phyloP scores from a whole-genome alignment of 2,113 vertebrate genomes.

The Sphaerodactylus townsendi region DNA sequence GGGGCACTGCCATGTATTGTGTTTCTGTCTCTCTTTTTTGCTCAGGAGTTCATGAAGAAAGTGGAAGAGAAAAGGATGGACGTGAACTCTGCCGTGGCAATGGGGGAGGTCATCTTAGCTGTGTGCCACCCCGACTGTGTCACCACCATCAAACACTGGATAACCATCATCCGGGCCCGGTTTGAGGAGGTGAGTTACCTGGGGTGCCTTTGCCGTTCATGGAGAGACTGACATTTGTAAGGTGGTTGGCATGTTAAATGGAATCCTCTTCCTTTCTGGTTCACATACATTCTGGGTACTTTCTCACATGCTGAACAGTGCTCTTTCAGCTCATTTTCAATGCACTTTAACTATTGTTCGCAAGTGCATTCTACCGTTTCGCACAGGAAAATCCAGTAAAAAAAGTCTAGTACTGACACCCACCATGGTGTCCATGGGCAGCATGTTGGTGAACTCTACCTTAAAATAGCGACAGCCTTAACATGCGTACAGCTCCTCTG shows the following conservation, averaged over 20 bases:
- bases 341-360: too few species aligned
- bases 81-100: slow-evolving; percentile 87
- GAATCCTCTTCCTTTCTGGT: too few species aligned
- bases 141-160: slow-evolving; percentile 99
- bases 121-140: slow-evolving; percentile 94
- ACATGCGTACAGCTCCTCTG: not conserved
- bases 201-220: too few species aligned
- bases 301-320: too few species aligned
- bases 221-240: not conserved
- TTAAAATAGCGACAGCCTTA: too few species aligned
- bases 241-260: too few species aligned
- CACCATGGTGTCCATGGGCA: too few species aligned
- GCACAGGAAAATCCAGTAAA: too few species aligned
- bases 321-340: too few species aligned
- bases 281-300: not conserved
- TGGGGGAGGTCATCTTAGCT: slow-evolving; percentile 92
- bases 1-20: not conserved
- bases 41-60: slow-evolving; percentile 94
- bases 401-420: too few species aligned
- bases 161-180: slow-evolving; percentile 97
- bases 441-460: too few species aligned
- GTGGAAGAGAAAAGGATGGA: slow-evolving; percentile 92
- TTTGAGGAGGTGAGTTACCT: slow-evolving; percentile 89
- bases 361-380: too few species aligned
- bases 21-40: not conserved